Conservation (phyloP, 2,888 invertebrate species). For the Dastarcus helophoroides region DNA sequence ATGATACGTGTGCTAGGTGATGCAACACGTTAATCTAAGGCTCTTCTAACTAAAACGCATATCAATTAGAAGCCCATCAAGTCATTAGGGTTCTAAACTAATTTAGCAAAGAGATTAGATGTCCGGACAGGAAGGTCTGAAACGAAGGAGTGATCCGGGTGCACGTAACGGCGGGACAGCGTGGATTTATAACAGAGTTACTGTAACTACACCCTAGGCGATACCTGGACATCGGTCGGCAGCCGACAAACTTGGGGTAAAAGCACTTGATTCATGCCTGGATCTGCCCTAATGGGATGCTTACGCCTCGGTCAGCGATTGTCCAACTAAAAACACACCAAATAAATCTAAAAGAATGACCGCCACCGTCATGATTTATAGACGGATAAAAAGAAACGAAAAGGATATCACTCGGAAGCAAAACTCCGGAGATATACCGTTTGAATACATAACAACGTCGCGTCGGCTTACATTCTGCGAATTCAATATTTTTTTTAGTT, state of each 20-base stretch:
- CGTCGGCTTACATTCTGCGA: no score
- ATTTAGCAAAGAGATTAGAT: background rate
- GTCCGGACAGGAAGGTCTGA: no score
- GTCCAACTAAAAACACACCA: constrained; percentile 26
- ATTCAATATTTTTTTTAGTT: no score
- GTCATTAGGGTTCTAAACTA: background rate
- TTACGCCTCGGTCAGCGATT: constrained; percentile 32
- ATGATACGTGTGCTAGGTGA: no score
- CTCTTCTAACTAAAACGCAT: no score
- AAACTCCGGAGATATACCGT: no score
- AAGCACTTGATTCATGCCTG: constrained; percentile 33
- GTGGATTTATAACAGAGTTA: constrained; percentile 32
- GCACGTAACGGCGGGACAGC: constrained; percentile 13
- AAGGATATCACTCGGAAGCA: no score
- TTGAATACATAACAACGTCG: no score
- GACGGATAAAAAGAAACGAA: no score
- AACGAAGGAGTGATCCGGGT: constrained; percentile 2
- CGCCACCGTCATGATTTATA: no score
- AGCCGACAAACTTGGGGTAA: constrained; percentile 22
- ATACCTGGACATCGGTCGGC: constrained; percentile 26
- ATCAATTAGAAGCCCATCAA: background rate
- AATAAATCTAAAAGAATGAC: constrained; percentile 25
- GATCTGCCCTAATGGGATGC: constrained; percentile 34
- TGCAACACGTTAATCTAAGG: no score
- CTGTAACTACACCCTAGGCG: constrained; percentile 32